These are phyloP conservation scores for Scylla paramamosain DNA, from an alignment of 1,140 invertebrate genomes.

Conservation along the genomic window DNA sequence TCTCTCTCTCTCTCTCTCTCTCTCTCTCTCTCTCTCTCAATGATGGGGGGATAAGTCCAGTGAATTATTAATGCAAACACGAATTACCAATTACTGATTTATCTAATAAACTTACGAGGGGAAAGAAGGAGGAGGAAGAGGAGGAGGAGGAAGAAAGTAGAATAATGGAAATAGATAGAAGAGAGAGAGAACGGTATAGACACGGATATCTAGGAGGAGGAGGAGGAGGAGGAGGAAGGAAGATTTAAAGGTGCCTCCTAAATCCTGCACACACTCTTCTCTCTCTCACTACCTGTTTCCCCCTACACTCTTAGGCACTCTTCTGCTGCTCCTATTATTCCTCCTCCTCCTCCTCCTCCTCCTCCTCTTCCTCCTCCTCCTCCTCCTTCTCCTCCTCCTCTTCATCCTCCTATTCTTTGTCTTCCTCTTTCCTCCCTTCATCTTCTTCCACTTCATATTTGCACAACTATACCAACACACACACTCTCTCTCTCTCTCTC, in stretches of 20 bases:
- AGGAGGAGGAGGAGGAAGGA: background rate
- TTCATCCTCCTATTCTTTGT: background rate
- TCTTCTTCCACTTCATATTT: background rate
- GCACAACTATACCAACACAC: background rate
- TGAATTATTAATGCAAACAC: constrained; percentile 4
- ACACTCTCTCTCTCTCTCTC: background rate
- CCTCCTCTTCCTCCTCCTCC: too few species aligned
- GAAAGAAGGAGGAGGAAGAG: background rate
- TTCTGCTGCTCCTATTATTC: background rate
- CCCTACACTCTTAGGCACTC: background rate
- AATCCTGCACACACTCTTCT: too few species aligned
- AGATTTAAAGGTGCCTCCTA: too few species aligned
- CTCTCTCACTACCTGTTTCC: too few species aligned
- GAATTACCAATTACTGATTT: constrained; percentile 9
- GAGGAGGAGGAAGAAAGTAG: background rate
- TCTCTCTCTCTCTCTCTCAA: constrained; percentile 20
- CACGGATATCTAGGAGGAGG: background rate
- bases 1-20: constrained; percentile 20
- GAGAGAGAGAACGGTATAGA: background rate
- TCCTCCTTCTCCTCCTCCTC: too few species aligned
- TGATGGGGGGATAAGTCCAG: background rate
- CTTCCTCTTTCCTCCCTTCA: background rate
- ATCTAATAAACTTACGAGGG: background rate
- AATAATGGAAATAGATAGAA: background rate
- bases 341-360: too few species aligned